Conservation (phyloP, 2,888 invertebrate genomes). For the Euproctis similis region DNA sequence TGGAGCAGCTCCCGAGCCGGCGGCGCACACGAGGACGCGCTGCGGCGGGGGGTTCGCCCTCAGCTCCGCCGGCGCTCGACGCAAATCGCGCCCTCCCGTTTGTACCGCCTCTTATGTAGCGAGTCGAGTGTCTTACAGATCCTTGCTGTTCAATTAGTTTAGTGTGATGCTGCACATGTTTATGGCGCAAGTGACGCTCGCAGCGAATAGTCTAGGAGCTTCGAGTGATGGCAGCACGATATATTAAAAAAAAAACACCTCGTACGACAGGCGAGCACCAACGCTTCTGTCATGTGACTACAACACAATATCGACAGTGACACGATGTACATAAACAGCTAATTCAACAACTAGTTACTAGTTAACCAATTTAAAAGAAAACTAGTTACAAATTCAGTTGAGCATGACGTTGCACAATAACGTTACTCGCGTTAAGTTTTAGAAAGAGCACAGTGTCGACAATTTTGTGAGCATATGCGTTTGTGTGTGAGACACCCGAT, state of each 20-base stretch:
- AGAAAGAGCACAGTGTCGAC: slow-evolving; percentile 52
- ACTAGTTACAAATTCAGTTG: no score
- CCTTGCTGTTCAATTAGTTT: slow-evolving; percentile 71
- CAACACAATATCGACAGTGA: slow-evolving; percentile 40
- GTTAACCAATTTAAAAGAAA: no score
- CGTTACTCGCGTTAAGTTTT: slow-evolving; percentile 56
- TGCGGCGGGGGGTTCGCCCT: slow-evolving; percentile 9
- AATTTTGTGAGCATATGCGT: slow-evolving; percentile 45
- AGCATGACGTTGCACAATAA: slow-evolving; percentile 64
- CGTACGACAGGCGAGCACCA: slow-evolving; percentile 66
- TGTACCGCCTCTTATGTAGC: slow-evolving; percentile 63
- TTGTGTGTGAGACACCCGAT: slow-evolving; percentile 43
- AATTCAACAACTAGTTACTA: no score
- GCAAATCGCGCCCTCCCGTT: slow-evolving; percentile 42
- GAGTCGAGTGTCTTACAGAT: slow-evolving; percentile 65
- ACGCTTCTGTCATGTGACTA: slow-evolving; percentile 59
- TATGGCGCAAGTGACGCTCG: slow-evolving; percentile 43
- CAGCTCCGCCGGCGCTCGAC: slow-evolving; percentile 23
- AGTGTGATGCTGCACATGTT: slow-evolving; percentile 69
- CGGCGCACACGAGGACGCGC: not conserved
- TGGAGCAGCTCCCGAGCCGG: slow-evolving; percentile 14
- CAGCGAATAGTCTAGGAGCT: slow-evolving; percentile 61
- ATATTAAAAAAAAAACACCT: slow-evolving; percentile 63
- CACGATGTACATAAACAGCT: slow-evolving; percentile 65
- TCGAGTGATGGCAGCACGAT: slow-evolving; percentile 61